Base-by-base conservation (phyloP, 2,113 vertebrate species). In the Cynoglossus semilaevis region DNA sequence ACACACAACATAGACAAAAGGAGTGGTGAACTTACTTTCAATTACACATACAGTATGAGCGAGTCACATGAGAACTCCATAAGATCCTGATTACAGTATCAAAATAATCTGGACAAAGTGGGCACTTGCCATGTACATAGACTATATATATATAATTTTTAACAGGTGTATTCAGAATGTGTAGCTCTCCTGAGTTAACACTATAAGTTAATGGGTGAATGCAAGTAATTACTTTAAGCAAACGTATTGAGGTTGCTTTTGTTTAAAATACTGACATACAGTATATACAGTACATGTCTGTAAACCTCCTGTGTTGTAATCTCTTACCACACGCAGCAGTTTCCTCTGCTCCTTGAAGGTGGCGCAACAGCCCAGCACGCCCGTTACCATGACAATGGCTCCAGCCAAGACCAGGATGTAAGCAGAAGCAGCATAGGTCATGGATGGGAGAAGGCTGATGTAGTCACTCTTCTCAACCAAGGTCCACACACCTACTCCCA, bases 401-500 rank as follows among this genome's bases (percentile, higher is more conserved):
- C 97, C 97, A 1, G 97, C 95, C 75, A 97, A 85, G 68, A 98
- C 92, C 79, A 99, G 90, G 82, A 99, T 97, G 81, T 97, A 98
- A 66, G 97, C 95, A 15, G 95, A 95, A 38, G 93, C 93, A 7
- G 93, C 92, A 14, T 98, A 99, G 0, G 92, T 97, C 85, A 90
- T 91, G 35, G 97, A 99, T 70, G 95, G 91, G 77, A 99, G 91
- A 16, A 99, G 91, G 88, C 96, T 98, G 90, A 98, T 98, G 88
- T 97, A 99, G 88, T 98, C 95, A 19, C 94, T 98, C 91, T 98
- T 99, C 85, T 95, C 91, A 16, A 91, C 88, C 58, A 99, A 81
- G 1, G 96, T 98, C 97, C 97, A 99, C 76, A 91, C 74, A 0
- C 97, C 97, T 77, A 99, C 96, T 0, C 93, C 97, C 94, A 99